Base-by-base conservation (phyloP, 1,140 invertebrate species). In the Drosophila ananassae region DNA sequence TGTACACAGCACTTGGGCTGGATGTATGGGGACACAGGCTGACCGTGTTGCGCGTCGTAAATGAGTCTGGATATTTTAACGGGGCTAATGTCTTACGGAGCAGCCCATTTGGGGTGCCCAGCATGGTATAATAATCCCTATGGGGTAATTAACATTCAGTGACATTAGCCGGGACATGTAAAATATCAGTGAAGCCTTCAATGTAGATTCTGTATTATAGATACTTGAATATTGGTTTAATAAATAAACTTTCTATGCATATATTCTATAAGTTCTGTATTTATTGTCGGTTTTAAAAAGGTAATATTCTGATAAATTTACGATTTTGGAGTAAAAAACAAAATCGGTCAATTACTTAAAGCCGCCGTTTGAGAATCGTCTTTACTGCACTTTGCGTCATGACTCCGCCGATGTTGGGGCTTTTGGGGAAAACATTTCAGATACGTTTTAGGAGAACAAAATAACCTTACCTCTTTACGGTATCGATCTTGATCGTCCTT, bases 71-170 rank as follows among this genome's bases (percentile, higher is more conserved):
- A 82, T 73, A 55, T 41, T 67, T 78, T 51, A 52, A 59, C 56
- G 56, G 57, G 52, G 72, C 80, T 84, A 72, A 84, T 84, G 57
- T 56, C 28, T 57, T 41, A 30, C 60, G 53, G 47, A 76, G 79
- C 60, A 73, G 64, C 78, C 63, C 58, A 76, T 37, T 64, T 57
- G 51, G 74, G 58, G 24, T 64, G 52, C 46, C 30, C 52, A 41
- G 41, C 32, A 39, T 73, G 51, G 44, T 25, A 64, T 75, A 72
- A 83, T 83, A 79, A 83, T 73, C 75, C 12, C 2, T 12, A 73
- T 73, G 30, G 7, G 34, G 77, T 73, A 85, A 74, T 69, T 73
- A 80, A 80, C 63, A 51, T 80, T 84, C 80, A 80, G 80, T 57
- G 54, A 39, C 52, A 30, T 21, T 24, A 28, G 25, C 25, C 25